Percentiles rank a stretch among this genome's conserved stretches.
phyloP scores from a whole-genome alignment of 2,113 vertebrate genomes.

The Nerophis lumbriciformis region DNA sequence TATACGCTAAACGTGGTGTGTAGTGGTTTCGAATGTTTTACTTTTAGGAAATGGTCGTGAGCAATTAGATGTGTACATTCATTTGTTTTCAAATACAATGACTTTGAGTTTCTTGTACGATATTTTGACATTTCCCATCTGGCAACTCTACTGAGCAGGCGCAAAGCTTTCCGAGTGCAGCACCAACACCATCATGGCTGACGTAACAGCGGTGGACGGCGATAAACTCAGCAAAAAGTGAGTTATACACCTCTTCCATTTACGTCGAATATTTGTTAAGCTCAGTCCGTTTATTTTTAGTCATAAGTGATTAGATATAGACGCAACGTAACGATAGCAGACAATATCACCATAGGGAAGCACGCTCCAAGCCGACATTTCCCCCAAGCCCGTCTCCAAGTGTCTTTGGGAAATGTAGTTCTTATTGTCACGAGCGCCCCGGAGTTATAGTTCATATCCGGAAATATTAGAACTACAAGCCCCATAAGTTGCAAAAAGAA shows the following conservation, averaged over 20 bases:
- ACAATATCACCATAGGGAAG: constrained; percentile 21
- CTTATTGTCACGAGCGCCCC: rapidly evolving
- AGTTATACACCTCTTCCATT: neutral
- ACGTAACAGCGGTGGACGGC: constrained; percentile 56
- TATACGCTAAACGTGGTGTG: too few relatives aligned
- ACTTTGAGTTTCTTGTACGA: too few relatives aligned
- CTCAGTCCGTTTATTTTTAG: too few relatives aligned
- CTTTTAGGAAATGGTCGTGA: too few relatives aligned
- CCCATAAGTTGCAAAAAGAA: constrained; percentile 8
- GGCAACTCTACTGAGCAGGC: neutral
- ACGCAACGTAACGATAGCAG: neutral
- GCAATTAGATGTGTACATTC: too few relatives aligned
- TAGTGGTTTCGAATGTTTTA: too few relatives aligned
- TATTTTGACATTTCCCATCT: too few relatives aligned
- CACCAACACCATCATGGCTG: constrained; percentile 65
- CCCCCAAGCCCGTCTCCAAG: constrained; percentile 8
- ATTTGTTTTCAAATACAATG: too few relatives aligned
- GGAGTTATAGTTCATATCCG: neutral
- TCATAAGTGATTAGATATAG: neutral
- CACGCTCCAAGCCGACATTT: neutral
- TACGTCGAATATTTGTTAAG: neutral
- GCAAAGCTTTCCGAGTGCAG: constrained; percentile 17
- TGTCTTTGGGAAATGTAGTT: constrained; percentile 48
- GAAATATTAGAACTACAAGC: constrained; percentile 44
- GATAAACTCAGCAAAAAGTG: constrained; percentile 78